Base-by-base conservation (phyloP, 2,797 vertebrate species). In the Miichthys miiuy region DNA sequence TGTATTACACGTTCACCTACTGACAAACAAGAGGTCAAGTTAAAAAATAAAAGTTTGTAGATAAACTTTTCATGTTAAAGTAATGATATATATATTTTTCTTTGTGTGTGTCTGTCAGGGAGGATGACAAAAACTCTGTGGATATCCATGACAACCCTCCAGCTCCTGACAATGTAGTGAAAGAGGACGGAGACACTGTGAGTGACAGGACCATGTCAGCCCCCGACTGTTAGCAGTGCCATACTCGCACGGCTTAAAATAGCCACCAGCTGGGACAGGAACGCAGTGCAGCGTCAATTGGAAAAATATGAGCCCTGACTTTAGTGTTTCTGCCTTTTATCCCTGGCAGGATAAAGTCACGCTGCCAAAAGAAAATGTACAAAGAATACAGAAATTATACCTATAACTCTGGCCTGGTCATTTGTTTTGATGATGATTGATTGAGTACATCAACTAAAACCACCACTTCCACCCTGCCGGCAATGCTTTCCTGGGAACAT, bases 51-150 rank as follows among this genome's bases (percentile, higher is more conserved):
- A 4, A 23, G 6, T 47, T 6, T 25, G 4, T 9, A 50, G 6
- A 17, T 10, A 41, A 20, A 25, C 1, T 21, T 38, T 75, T 42
- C 3, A 21, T 14, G 5, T 18, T 20, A 55, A 42, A 63, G 30
- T 51, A 30, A 65, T 38, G 17, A 47, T 18, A 34, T 25, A 6
- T 14, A 44, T 14, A 27, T 30, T 75, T 38, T 47, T 52, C 38
- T 61, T 14, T 70, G 3, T 66, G 17, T 77, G 13, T 83, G 6
- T 69, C 3, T 85, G n/a, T 80, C 79, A 99, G 97, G 88, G 97
- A 98, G 91, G 98, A 97, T 18, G 98, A 99, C 92, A 98, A 98
- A 90, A 95, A 97, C 83, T 96, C 96, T 18, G 88, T 96, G 85
- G 97, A 98, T 86, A 92, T 97, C 46, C 95, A 97, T 70, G 96